Conservation (phyloP, 2,797 vertebrate species). For the Merluccius polli region DNA sequence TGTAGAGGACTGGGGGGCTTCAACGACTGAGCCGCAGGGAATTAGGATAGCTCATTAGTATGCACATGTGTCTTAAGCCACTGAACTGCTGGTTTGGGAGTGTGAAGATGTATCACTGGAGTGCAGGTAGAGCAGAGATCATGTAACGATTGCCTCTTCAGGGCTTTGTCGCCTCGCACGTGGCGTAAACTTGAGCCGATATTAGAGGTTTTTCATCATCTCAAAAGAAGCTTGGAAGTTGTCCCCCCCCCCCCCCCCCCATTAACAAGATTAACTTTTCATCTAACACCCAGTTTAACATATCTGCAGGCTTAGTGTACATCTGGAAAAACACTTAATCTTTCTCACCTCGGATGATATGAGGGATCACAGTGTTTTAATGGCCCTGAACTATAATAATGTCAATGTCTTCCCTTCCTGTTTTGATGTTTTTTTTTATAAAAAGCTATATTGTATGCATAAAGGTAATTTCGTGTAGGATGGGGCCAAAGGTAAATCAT, state of each 20-base stretch:
- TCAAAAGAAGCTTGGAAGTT: neutral
- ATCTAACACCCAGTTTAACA: slow-evolving; percentile 1
- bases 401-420: neutral
- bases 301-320: neutral
- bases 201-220: neutral
- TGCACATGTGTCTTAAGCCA: neutral
- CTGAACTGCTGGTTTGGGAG: neutral
- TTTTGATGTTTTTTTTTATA: neutral
- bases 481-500: neutral
- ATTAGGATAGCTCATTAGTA: neutral
- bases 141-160: neutral
- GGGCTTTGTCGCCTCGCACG: neutral
- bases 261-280: neutral
- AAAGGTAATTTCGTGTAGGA: neutral
- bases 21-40: neutral
- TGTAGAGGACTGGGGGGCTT: neutral
- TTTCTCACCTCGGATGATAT: neutral
- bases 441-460: neutral
- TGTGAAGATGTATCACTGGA: neutral
- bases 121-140: neutral
- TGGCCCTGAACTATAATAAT: neutral
- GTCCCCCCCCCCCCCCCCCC: neutral
- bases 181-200: neutral
- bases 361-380: neutral
- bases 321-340: neutral